Evolutionary conservation across 2,888 invertebrate genomes (phyloP).

Genomic region (Aromia moschata): DNA sequence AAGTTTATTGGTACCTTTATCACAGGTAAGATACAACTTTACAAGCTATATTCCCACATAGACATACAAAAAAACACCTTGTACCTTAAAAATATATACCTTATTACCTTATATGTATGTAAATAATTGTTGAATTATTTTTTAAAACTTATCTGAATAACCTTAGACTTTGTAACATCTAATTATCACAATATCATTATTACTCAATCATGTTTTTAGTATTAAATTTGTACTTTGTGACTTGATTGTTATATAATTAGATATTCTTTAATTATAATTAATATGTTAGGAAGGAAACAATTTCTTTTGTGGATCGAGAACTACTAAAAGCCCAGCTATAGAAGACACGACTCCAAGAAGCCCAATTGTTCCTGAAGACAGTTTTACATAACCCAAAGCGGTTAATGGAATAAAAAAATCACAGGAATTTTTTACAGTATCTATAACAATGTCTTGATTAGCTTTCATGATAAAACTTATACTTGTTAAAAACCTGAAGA

Average conservation of each 20-base stretch:
- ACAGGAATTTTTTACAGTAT: slow-evolving; percentile 85
- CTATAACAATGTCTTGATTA: slow-evolving; percentile 77
- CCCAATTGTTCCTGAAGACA: slow-evolving; percentile 83
- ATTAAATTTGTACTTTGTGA: slow-evolving; percentile 4
- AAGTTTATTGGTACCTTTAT: too few relatives aligned
- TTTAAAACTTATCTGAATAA: too few relatives aligned
- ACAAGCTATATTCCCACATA: too few relatives aligned
- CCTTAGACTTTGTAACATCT: too few relatives aligned
- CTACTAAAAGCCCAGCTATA: slow-evolving; percentile 77
- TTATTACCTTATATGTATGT: too few relatives aligned
- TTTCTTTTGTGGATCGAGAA: slow-evolving; percentile 73
- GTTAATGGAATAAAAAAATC: slow-evolving; percentile 89
- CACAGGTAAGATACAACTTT: too few relatives aligned
- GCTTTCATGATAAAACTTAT: slow-evolving; percentile 53
- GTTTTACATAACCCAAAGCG: slow-evolving; percentile 78
- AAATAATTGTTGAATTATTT: too few relatives aligned
- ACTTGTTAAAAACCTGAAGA: slow-evolving; percentile 40
- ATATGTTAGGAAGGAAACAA: too few relatives aligned
- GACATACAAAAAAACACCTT: too few relatives aligned
- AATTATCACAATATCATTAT: slow-evolving; percentile 1
- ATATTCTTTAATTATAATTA: too few relatives aligned
- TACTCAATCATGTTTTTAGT: neutral
- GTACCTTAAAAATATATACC: too few relatives aligned
- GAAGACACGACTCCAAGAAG: slow-evolving; percentile 84
- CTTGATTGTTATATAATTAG: neutral